Conservation (phyloP, 2,797 vertebrate species). For the Pseudochirops cupreus region DNA sequence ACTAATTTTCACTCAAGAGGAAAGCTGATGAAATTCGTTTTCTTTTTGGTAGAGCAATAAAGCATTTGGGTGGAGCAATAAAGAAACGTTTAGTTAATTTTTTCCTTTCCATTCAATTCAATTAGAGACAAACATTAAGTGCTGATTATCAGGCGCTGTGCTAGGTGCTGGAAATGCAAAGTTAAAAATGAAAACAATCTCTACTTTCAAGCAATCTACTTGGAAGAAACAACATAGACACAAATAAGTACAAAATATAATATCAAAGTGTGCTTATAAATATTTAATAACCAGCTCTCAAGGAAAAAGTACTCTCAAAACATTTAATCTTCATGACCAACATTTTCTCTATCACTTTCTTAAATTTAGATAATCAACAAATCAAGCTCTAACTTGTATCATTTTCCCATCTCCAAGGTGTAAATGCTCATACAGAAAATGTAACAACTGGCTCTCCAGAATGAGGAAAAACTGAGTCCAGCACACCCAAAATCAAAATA, state of each 20-base stretch:
- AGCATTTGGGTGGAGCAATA: neutral
- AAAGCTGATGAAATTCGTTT: neutral
- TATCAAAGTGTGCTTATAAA: neutral
- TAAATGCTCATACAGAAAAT: neutral
- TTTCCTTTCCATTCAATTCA: neutral
- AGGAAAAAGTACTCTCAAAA: neutral
- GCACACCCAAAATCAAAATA: neutral
- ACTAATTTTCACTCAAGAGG: neutral
- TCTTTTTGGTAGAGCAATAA: neutral
- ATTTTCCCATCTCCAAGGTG: neutral
- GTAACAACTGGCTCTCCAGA: neutral
- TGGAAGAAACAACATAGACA: neutral
- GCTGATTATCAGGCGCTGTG: neutral
- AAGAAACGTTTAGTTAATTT: neutral
- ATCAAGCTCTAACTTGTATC: neutral
- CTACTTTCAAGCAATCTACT: neutral
- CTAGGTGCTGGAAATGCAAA: neutral
- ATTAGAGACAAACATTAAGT: neutral
- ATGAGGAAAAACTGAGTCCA: neutral
- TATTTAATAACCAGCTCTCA: neutral
- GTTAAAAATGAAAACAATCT: neutral
- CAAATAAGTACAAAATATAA: neutral
- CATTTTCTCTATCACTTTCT: neutral
- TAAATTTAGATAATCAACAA: neutral
- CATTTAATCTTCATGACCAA: neutral